Percentiles rank a stretch among this genome's conserved stretches.
These are phyloP conservation scores for Papilio dardanus DNA, from an alignment of 1,140 invertebrate genomes.

Conservation along the genomic window DNA sequence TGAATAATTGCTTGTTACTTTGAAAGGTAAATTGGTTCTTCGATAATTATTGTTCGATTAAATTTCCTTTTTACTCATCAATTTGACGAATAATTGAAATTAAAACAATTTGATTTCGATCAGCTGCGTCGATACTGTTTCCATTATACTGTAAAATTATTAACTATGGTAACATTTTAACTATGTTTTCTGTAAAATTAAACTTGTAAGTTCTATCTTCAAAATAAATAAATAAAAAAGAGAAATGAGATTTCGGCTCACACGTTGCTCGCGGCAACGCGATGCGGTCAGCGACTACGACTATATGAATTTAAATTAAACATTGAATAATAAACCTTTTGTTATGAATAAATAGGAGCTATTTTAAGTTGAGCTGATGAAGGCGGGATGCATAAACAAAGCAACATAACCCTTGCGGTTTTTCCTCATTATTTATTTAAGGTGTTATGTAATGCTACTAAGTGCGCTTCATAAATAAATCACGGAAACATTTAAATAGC, in stretches of 20 bases:
- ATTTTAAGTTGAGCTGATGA: neutral
- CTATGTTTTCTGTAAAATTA: neutral
- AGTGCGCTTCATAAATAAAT: conserved; percentile 13
- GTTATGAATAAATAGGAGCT: neutral
- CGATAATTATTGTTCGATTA: conserved; percentile 9
- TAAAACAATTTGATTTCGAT: neutral
- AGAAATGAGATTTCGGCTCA: conserved; percentile 19
- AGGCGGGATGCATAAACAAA: conserved; percentile 17
- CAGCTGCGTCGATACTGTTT: neutral
- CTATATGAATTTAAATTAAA: conserved; percentile 1
- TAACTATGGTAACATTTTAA: neutral
- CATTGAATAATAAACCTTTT: neutral
- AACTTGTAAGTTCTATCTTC: neutral
- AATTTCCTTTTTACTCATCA: conserved; percentile 8
- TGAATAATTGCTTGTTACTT: conserved; percentile 15
- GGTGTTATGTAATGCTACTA: conserved; percentile 7
- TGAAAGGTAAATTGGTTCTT: conserved; percentile 6
- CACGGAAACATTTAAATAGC: neutral
- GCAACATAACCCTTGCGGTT: conserved; percentile 17
- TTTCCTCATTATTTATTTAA: conserved; percentile 25
- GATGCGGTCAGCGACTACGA: conserved; percentile 16
- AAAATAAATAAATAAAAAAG: conserved; percentile 25
- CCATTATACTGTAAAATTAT: neutral
- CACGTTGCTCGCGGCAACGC: conserved; percentile 8
- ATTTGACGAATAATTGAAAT: neutral